Percentiles rank a stretch among this genome's conserved stretches.
Evolutionary conservation across 2,113 vertebrate species (phyloP).

Genomic region (Thamnophis sirtalis): DNA sequence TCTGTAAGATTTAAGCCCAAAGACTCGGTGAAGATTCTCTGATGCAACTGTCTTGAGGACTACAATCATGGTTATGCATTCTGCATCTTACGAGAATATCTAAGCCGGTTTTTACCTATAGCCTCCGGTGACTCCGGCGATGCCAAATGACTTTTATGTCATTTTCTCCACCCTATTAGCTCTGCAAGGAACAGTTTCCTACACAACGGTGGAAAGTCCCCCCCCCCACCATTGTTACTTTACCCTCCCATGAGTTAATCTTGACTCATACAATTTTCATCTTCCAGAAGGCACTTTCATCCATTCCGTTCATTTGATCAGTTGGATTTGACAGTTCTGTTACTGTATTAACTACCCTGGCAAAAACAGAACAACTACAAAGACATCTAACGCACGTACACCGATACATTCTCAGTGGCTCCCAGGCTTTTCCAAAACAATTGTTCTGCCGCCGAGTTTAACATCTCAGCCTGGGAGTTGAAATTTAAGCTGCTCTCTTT

Average conservation of each 20-base stretch:
- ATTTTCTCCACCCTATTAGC: neutral
- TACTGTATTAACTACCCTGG: neutral
- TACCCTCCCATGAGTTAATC: neutral
- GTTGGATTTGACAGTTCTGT: neutral
- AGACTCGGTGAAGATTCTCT: neutral
- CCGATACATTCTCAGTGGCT: neutral
- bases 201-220: neutral
- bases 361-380: neutral
- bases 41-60: neutral
- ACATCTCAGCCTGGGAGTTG: conserved; percentile 3
- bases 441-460: neutral
- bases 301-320: neutral
- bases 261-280: neutral
- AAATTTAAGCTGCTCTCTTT: neutral
- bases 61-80: neutral
- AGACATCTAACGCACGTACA: neutral
- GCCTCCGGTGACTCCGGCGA: neutral
- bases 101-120: neutral
- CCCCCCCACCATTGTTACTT: neutral
- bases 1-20: neutral
- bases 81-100: neutral
- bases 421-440: conserved; percentile 3
- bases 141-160: neutral
- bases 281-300: neutral
- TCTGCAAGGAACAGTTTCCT: neutral